Base-by-base conservation (phyloP, 92 coral and sea anemone species). In the Porites divaricata region DNA sequence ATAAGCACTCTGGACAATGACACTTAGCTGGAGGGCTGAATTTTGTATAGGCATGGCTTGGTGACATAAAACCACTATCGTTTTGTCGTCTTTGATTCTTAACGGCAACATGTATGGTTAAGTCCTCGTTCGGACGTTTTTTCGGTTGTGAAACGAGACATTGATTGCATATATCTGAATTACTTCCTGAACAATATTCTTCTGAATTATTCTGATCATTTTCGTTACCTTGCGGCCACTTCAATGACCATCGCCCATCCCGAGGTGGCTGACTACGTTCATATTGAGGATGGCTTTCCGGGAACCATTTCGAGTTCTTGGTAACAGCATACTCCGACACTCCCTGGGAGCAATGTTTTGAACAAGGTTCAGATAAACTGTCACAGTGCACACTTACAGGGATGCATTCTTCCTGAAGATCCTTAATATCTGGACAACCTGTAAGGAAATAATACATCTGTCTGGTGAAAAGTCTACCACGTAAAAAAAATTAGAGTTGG, bases 361-460 rank as follows among this genome's bases (percentile, higher is more conserved):
- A 45, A 41, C 78, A n/a, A 71, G 28, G 76, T 16, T 68, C 28
- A 59, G 86, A 82, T 10, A 82, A 66, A 72, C 86, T 82, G 63
- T 82, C 63, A 11, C 86, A 72, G 41, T 82, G 78, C 6, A 82
- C 78, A 72, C 72, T 82, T 20, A 82, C 79, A 1, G 86, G 86
- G 14, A 79, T 82, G 52, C 78, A 82, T 52, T 82, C 78, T 15
- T 82, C 86, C 1, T 57, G 35, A 3, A 45, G 28, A 13, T 15
- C 21, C 63, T 68, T 20, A 35, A 35, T 35, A 69, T n/a, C 21
- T 69, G 85, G 67, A n/a, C 58, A 69, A 80, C 54, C 85, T 80
- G 67, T 25, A 74, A 74, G 51, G 48, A 9, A 35, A 35, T 13
- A 74, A 22, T 12, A 13, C 63, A 74, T 56, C 41, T 35, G 15